Evolutionary conservation across 2,888 invertebrate species (phyloP).

Genomic region (Pseudococcus jackbeardsleyi): DNA sequence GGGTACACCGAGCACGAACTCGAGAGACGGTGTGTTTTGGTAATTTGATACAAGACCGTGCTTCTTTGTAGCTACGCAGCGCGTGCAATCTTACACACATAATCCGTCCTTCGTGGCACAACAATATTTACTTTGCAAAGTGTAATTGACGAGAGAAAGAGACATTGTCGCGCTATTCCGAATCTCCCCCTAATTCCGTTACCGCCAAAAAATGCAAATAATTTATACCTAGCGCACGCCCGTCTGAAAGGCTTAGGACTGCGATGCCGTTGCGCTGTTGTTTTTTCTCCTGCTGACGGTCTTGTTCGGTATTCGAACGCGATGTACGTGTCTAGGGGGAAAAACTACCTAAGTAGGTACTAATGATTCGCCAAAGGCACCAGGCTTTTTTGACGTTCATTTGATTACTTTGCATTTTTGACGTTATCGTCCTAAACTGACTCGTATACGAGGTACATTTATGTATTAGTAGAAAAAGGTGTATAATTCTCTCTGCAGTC

Average conservation of each 20-base stretch:
- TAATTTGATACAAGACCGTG: not conserved
- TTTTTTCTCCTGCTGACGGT: no score
- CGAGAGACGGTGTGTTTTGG: not conserved
- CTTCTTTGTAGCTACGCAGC: not conserved
- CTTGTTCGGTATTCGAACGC: not conserved
- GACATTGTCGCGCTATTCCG: not conserved
- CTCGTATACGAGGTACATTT: not conserved
- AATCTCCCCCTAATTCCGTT: no score
- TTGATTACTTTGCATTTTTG: not conserved
- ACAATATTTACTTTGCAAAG: not conserved
- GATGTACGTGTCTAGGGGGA: not conserved
- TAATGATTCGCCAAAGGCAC: not conserved
- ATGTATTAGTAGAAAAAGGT: not conserved
- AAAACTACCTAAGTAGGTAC: not conserved
- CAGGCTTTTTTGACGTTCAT: not conserved
- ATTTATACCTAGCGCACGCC: no score
- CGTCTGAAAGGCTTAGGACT: no score
- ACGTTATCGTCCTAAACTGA: not conserved
- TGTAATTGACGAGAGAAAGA: not conserved
- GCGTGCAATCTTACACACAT: not conserved
- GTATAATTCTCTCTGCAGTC: not conserved
- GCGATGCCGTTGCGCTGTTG: no score
- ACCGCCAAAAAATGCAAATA: no score
- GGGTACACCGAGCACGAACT: not conserved
- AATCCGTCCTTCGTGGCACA: constrained; percentile 1